phyloP scores from a whole-genome alignment of 2,888 invertebrate species.

The Clivina fossor region DNA sequence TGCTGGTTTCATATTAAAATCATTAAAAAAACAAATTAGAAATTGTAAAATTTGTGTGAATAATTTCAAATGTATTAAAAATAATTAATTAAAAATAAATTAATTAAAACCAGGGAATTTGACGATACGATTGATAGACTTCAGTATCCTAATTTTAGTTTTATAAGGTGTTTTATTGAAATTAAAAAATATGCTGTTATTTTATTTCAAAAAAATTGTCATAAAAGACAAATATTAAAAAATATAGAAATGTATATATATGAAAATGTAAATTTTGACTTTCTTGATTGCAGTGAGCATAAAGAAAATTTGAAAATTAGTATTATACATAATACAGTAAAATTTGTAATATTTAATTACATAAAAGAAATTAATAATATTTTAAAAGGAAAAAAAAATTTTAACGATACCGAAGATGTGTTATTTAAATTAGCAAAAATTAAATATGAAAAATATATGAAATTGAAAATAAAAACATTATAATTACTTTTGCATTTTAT shows the following conservation, averaged over 20 bases:
- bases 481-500: no score
- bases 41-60: background rate
- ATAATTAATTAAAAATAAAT: background rate
- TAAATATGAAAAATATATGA: no score
- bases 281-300: background rate
- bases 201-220: background rate
- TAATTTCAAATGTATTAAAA: background rate
- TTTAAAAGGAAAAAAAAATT: no score
- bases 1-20: slow-evolving; percentile 1
- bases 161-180: background rate
- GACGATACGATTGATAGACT: slow-evolving; percentile 1
- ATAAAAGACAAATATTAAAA: background rate
- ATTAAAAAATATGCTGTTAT: background rate
- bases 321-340: no score
- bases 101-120: background rate
- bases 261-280: slow-evolving; percentile 2
- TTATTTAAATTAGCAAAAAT: no score
- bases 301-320: no score
- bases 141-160: slow-evolving; percentile 2
- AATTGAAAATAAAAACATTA: no score
- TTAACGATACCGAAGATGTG: no score
- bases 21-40: background rate
- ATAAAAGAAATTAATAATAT: no score
- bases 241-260: background rate
- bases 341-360: no score